A percentile compares a stretch with the other conserved stretches of the same genome.
Evolutionary conservation across 1,140 invertebrate genomes (phyloP).

Genomic region (Elymnias hypermnestra): DNA sequence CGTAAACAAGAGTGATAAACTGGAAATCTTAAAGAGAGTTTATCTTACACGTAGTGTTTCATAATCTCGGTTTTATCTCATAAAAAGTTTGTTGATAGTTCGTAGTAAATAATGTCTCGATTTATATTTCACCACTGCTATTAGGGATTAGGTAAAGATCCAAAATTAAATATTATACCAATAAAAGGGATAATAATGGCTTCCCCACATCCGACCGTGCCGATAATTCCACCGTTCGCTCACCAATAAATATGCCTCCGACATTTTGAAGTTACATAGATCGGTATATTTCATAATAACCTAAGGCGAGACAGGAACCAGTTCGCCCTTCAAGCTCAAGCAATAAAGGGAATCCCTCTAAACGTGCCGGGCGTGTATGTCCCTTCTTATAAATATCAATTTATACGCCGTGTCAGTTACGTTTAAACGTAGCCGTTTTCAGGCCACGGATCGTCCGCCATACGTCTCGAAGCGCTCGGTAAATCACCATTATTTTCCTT

Average conservation of each 20-base stretch:
- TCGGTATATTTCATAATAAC: slow-evolving; percentile 71
- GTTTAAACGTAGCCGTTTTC: slow-evolving; percentile 53
- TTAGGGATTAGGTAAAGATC: slow-evolving; percentile 48
- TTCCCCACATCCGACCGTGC: slow-evolving; percentile 57
- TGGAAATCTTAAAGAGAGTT: too few relatives aligned
- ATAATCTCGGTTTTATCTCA: too few relatives aligned
- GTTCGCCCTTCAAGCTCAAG: slow-evolving; percentile 41
- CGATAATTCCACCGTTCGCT: slow-evolving; percentile 59
- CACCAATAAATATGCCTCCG: slow-evolving; percentile 70
- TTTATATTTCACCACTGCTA: slow-evolving; percentile 56
- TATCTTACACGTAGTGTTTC: too few relatives aligned
- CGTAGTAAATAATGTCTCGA: slow-evolving; percentile 49
- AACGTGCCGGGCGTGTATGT: slow-evolving; percentile 54
- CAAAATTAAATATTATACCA: slow-evolving; percentile 76
- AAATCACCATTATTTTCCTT: slow-evolving; percentile 56
- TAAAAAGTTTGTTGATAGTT: too few relatives aligned
- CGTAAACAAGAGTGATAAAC: too few relatives aligned
- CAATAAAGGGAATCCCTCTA: slow-evolving; percentile 73
- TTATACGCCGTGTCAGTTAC: slow-evolving; percentile 68
- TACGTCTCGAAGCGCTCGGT: slow-evolving; percentile 39
- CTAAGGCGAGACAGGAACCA: slow-evolving; percentile 60
- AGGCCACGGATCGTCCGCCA: slow-evolving; percentile 49
- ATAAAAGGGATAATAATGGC: slow-evolving; percentile 73
- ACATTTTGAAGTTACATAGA: slow-evolving; percentile 64
- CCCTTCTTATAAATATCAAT: slow-evolving; percentile 75